Conservation (phyloP, 2,888 invertebrate genomes). For the Orthonychiurus folsomi region DNA sequence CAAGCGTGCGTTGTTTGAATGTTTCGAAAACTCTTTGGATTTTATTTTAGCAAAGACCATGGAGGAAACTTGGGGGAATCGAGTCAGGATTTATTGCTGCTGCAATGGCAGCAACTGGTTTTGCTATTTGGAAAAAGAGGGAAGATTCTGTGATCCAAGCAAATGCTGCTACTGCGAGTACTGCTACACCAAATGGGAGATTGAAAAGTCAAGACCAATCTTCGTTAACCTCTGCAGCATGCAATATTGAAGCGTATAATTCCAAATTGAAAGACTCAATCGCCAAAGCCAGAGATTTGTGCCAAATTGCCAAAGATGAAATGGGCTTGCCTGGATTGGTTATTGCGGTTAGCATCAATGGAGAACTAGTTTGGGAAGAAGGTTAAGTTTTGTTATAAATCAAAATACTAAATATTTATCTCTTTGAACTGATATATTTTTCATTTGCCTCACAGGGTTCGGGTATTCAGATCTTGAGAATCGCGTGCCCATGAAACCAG, state of each 20-base stretch:
- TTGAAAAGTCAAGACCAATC: too few relatives aligned
- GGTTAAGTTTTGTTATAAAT: constrained; percentile 41
- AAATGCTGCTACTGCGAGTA: too few relatives aligned
- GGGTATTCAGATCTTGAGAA: constrained; percentile 53
- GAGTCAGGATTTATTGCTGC: constrained; percentile 17
- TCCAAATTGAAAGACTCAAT: constrained; percentile 30
- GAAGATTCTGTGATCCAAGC: not conserved
- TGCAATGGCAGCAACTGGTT: constrained; percentile 7
- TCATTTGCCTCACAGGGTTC: constrained; percentile 43
- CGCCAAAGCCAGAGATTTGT: constrained; percentile 32
- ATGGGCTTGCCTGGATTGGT: constrained; percentile 46
- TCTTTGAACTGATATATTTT: too few relatives aligned
- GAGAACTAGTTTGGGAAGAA: constrained; percentile 46
- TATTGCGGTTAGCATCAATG: constrained; percentile 47
- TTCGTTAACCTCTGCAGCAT: too few relatives aligned
- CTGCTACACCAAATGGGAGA: too few relatives aligned
- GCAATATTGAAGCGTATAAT: not conserved
- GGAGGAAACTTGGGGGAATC: constrained; percentile 18
- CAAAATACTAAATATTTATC: too few relatives aligned
- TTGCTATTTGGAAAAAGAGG: not conserved
- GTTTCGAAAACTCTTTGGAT: too few relatives aligned
- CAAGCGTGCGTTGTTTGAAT: too few relatives aligned
- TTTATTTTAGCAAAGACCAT: too few relatives aligned
- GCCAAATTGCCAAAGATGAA: constrained; percentile 38
- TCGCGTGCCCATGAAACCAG: constrained; percentile 44